These are phyloP conservation scores for Chauna torquata DNA, from an alignment of 2,113 vertebrate genomes.

Conservation along the genomic window DNA sequence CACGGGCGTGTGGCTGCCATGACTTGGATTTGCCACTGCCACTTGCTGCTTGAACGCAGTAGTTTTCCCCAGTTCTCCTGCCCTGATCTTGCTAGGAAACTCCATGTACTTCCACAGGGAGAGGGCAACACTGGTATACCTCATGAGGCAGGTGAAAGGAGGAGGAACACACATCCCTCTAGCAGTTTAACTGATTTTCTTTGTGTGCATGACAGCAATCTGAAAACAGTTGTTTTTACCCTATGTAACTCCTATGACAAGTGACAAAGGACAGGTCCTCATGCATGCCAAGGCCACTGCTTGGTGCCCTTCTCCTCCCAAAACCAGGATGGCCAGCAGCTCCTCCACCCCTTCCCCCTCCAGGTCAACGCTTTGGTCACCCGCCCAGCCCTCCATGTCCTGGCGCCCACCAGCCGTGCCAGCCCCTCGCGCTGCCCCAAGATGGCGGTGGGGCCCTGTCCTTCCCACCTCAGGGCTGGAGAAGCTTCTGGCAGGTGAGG, in stretches of 20 bases:
- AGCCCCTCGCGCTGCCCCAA: not conserved
- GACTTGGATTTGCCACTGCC: not conserved
- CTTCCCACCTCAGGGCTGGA: not conserved
- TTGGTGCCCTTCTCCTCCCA: not conserved
- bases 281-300: not conserved
- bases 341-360: not conserved
- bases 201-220: not conserved
- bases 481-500: not conserved
- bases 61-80: not conserved
- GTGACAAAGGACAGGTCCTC: not conserved
- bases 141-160: not conserved
- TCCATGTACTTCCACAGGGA: not conserved
- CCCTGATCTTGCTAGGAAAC: not conserved
- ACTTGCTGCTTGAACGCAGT: not conserved
- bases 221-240: not conserved
- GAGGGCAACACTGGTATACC: not conserved
- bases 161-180: not conserved
- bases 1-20: not conserved
- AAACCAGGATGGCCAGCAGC: not conserved
- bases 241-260: not conserved
- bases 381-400: not conserved
- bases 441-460: not conserved
- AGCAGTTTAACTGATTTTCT: not conserved
- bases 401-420: fast-evolving
- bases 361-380: fast-evolving